A percentile compares a stretch with the other conserved stretches of the same genome.
These are phyloP conservation scores for Tetramorium bicarinatum DNA, from an alignment of 2,888 invertebrate species.

Conservation along the genomic window DNA sequence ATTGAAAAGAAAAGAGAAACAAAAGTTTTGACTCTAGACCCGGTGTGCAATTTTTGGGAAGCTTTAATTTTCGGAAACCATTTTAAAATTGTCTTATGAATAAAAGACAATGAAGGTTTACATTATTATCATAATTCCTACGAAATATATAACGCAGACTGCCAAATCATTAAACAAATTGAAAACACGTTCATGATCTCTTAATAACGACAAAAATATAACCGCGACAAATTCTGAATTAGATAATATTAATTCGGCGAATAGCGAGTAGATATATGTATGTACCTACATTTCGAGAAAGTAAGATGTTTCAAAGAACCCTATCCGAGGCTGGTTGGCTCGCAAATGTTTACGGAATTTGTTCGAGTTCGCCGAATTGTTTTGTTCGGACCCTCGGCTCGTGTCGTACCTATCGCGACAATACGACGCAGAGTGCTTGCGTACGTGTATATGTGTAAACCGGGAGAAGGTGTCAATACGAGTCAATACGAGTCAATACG, in stretches of 20 bases:
- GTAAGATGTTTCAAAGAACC: neutral
- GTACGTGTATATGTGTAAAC: neutral
- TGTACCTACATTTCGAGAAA: neutral
- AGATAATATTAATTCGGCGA: neutral
- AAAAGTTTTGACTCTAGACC: neutral
- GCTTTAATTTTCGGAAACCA: neutral
- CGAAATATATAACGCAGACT: neutral
- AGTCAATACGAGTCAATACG: too few relatives aligned
- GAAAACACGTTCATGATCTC: neutral
- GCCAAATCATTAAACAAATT: neutral
- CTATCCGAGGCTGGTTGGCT: neutral
- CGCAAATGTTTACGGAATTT: neutral
- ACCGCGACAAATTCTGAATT: neutral
- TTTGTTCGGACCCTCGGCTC: neutral
- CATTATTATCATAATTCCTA: neutral
- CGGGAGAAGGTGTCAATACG: neutral
- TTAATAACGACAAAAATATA: neutral
- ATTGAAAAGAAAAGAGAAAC: neutral
- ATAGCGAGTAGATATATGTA: neutral
- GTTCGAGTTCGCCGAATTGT: constrained; percentile 1
- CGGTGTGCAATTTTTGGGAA: neutral
- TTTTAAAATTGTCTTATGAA: neutral
- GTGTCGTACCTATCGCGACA: neutral
- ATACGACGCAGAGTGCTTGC: neutral
- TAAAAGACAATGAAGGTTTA: neutral